A percentile compares a stretch with the other conserved stretches of the same genome.
phyloP scores from a whole-genome alignment of 1,140 invertebrate species.

The Calycopis cecrops region DNA sequence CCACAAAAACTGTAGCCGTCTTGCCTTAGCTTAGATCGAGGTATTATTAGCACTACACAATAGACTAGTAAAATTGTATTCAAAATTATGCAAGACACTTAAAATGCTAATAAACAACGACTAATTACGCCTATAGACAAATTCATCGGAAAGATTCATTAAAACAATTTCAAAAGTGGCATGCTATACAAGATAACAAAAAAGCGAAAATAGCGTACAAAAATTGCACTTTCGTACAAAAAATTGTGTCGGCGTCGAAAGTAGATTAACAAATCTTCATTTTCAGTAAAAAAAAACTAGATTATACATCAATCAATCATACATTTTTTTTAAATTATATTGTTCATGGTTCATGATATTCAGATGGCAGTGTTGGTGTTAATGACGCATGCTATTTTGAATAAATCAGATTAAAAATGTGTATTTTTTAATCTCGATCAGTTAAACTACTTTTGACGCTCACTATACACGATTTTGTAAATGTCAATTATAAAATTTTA shows the following conservation, averaged over 20 bases:
- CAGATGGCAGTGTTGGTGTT: too few relatives aligned
- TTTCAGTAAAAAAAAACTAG: too few relatives aligned
- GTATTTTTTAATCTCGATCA: too few relatives aligned
- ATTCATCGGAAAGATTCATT: not conserved
- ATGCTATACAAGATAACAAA: not conserved
- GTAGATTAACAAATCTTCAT: too few relatives aligned
- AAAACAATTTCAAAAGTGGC: not conserved
- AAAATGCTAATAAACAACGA: conserved; percentile 2
- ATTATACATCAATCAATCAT: too few relatives aligned
- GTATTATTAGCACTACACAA: conserved; percentile 47
- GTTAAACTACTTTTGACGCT: too few relatives aligned
- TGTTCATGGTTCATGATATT: too few relatives aligned
- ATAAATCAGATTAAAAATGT: too few relatives aligned
- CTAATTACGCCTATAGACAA: conserved; percentile 10
- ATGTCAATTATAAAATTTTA: conserved; percentile 7
- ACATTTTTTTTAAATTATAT: too few relatives aligned
- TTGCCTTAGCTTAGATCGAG: conserved; percentile 30
- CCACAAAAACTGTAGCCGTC: conserved; percentile 5
- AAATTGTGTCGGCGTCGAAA: too few relatives aligned
- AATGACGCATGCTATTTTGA: too few relatives aligned
- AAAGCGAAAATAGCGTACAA: not conserved
- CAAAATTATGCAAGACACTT: conserved; percentile 39
- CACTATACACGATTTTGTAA: conserved; percentile 3
- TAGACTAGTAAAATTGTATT: conserved; percentile 60
- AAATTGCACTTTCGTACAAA: not conserved